Base-by-base conservation (phyloP, 2,797 vertebrate genomes). In the Urosaurus nigricauda region DNA sequence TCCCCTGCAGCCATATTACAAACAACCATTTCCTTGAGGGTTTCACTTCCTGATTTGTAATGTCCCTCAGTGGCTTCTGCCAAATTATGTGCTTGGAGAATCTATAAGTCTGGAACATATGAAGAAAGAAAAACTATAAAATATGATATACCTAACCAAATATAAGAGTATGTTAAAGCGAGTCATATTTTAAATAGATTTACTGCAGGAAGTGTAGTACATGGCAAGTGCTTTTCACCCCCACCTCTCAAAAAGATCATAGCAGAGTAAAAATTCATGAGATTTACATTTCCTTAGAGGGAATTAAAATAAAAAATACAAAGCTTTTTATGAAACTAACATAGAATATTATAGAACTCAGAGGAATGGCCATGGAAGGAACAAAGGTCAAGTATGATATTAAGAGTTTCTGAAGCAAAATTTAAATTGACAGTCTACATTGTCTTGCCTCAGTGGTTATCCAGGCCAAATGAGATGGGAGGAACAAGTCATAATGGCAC, bases 141-240 rank as follows among this genome's bases (percentile, higher is more conserved):
- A 89, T 63, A 80, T 53, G 75, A 89, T 89, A 73, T 68, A 80
- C 70, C 78, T 85, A 74, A 81, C 68, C 32, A 89, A 80, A 80
- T 74, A 89, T 40, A 81, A 85, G 81, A 56, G 77, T 85, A 85
- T 32, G 47, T 80, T 89, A 79, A 85, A 77, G 81, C 73, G 75
- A 85, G 37, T 53, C 37, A 73, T 89, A 80, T 85, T 89, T 89
- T 89, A 78, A 80, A 81, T 47, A 80, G 65, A 81, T 85, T 89
- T 89, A 80, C 43, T 74, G 58, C 65, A 79, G 83, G 88, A 89
- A 60, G 56, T 85, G 53, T 85, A 89, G 40, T 89, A 85, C 77
- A 85, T 79, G 68, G 40, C 88, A 89, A 85, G 35, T 81, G 77
- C 40, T 16, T 85, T 78, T 83, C 56, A n/a, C 43, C 73, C 58